These are phyloP conservation scores for Ancistrus triradiatus DNA, from an alignment of 2,113 vertebrate genomes.

Conservation along the genomic window DNA sequence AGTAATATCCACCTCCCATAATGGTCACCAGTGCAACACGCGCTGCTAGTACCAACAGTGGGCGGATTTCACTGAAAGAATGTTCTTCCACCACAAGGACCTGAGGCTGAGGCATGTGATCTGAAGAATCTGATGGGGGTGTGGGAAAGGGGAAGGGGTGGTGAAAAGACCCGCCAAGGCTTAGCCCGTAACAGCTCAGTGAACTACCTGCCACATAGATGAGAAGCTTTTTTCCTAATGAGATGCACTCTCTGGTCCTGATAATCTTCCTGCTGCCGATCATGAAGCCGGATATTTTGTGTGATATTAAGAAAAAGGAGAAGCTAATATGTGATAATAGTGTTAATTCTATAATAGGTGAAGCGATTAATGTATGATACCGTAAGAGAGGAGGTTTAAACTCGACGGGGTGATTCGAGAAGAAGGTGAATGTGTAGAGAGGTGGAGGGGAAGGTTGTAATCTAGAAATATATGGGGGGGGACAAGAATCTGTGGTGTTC, in stretches of 20 bases:
- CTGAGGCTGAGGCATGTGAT: constrained; percentile 28
- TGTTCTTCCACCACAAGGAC: neutral
- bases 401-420: too few relatives aligned
- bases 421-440: too few relatives aligned
- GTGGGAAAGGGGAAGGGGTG: neutral
- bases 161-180: neutral
- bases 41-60: neutral
- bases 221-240: neutral
- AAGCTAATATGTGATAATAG: too few relatives aligned
- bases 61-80: constrained; percentile 3
- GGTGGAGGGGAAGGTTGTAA: too few relatives aligned
- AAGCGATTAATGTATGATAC: too few relatives aligned
- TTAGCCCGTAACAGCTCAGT: neutral
- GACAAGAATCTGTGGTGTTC: too few relatives aligned
- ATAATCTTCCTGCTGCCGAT: neutral
- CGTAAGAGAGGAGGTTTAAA: too few relatives aligned
- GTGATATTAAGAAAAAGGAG: too few relatives aligned
- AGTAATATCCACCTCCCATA: too few relatives aligned
- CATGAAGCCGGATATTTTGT: too few relatives aligned
- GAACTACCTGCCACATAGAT: neutral
- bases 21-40: neutral
- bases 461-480: too few relatives aligned
- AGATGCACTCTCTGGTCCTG: constrained; percentile 4
- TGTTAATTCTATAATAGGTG: too few relatives aligned
- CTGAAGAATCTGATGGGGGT: constrained; percentile 6